These are phyloP conservation scores for Sitta carolinensis DNA, from an alignment of 2,797 vertebrate species.

Conservation along the genomic window DNA sequence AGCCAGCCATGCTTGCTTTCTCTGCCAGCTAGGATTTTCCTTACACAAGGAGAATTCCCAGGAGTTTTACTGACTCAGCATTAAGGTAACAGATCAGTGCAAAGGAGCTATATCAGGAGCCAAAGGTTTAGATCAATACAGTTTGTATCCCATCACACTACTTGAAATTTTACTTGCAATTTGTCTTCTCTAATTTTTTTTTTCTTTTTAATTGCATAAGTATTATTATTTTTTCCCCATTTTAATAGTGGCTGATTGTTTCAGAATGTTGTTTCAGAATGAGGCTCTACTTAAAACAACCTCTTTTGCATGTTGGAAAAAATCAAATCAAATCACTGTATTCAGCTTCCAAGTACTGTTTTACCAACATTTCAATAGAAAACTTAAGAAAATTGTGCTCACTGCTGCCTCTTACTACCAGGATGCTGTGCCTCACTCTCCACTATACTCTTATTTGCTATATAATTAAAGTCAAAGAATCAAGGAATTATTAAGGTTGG, in stretches of 20 bases:
- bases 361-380: background rate
- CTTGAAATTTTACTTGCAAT: background rate
- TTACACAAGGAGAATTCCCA: background rate
- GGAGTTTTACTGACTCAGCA: background rate
- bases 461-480: background rate
- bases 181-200: background rate
- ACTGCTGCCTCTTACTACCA: rapidly evolving
- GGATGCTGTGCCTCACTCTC: background rate
- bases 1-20: background rate
- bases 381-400: background rate
- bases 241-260: background rate
- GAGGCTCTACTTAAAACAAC: background rate
- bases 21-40: background rate
- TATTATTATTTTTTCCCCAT: background rate
- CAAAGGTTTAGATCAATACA: background rate
- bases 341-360: background rate
- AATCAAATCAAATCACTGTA: background rate
- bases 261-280: background rate
- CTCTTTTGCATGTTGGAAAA: background rate
- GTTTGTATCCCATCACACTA: background rate
- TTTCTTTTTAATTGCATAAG: background rate
- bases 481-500: background rate
- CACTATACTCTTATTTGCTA: background rate
- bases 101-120: background rate
- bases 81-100: background rate